Conservation (phyloP, 2,797 vertebrate genomes). For the Petrocephalus sullivani region DNA sequence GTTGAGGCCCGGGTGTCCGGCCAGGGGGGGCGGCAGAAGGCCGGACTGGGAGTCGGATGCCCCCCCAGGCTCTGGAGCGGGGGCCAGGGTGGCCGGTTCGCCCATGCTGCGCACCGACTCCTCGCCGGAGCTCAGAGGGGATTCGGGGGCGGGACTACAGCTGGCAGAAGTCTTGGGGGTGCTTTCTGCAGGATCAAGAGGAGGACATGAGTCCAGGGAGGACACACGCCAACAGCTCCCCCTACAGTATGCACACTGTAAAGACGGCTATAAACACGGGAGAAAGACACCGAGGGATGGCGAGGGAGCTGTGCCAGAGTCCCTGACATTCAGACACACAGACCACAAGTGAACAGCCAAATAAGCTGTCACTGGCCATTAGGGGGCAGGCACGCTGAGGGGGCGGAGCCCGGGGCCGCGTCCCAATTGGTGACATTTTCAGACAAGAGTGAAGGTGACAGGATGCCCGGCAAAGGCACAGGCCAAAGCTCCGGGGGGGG, state of each 20-base stretch:
- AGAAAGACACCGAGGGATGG: background rate
- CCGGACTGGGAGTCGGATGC: slow-evolving; percentile 74
- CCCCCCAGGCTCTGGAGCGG: slow-evolving; percentile 75
- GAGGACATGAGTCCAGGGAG: slow-evolving; percentile 9
- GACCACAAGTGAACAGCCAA: slow-evolving; percentile 90
- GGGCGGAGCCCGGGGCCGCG: slow-evolving; percentile 39
- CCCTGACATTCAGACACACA: slow-evolving; percentile 45
- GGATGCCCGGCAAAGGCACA: slow-evolving; percentile 66
- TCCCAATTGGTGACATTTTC: slow-evolving; percentile 78
- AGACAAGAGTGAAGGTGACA: slow-evolving; percentile 75
- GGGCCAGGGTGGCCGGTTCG: slow-evolving; percentile 70
- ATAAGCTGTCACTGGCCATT: slow-evolving; percentile 95
- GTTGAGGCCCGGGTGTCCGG: slow-evolving; percentile 79
- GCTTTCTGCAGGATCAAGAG: slow-evolving; percentile 68
- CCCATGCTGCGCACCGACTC: slow-evolving; percentile 88
- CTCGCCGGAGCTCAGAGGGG: slow-evolving; percentile 83
- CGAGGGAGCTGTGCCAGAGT: background rate
- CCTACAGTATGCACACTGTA: background rate
- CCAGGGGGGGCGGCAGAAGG: slow-evolving; percentile 64
- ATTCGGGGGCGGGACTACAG: slow-evolving; percentile 90
- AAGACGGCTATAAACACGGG: background rate
- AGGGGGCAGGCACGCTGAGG: slow-evolving; percentile 79
- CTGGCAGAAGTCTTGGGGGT: slow-evolving; percentile 92
- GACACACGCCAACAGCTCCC: background rate
- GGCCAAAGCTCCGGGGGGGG: slow-evolving; percentile 3